A percentile compares a stretch with the other conserved stretches of the same genome.
phyloP scores from a whole-genome alignment of 1,140 invertebrate species.

The Drosophila elegans region DNA sequence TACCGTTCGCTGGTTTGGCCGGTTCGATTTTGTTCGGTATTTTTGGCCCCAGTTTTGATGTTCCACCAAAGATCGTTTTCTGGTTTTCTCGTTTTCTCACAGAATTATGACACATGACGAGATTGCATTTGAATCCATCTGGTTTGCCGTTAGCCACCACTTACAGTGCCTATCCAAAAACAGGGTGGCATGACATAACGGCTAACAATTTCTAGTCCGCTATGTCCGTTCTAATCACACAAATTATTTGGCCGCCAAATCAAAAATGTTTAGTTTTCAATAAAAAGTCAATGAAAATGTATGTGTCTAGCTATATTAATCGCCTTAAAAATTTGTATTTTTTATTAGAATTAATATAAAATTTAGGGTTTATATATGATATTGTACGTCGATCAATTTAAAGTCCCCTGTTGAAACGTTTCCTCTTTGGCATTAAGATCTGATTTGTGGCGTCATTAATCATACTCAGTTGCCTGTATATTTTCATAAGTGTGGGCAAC shows the following conservation, averaged over 20 bases:
- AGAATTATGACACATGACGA: constrained; percentile 67
- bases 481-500: constrained; percentile 13
- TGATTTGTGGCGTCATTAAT: constrained; percentile 30
- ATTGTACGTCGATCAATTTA: not conserved
- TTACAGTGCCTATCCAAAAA: constrained; percentile 1
- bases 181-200: not conserved
- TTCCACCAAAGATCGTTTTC: constrained; percentile 1
- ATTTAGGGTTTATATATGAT: not conserved
- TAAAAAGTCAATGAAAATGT: no score
- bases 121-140: constrained; percentile 45
- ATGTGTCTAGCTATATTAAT: no score
- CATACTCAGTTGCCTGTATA: not conserved
- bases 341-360: no score
- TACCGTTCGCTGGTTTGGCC: constrained; percentile 59
- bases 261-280: no score
- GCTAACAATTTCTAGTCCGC: no score
- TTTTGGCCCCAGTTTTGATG: constrained; percentile 50
- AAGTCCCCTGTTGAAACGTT: constrained; percentile 4
- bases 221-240: no score
- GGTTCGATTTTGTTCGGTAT: constrained; percentile 46
- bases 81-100: constrained; percentile 27
- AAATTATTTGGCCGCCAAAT: no score
- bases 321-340: no score
- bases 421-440: constrained; percentile 28
- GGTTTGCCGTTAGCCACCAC: constrained; percentile 40